Conservation (phyloP, 2,113 vertebrate species). For the Hemiprocne comata region DNA sequence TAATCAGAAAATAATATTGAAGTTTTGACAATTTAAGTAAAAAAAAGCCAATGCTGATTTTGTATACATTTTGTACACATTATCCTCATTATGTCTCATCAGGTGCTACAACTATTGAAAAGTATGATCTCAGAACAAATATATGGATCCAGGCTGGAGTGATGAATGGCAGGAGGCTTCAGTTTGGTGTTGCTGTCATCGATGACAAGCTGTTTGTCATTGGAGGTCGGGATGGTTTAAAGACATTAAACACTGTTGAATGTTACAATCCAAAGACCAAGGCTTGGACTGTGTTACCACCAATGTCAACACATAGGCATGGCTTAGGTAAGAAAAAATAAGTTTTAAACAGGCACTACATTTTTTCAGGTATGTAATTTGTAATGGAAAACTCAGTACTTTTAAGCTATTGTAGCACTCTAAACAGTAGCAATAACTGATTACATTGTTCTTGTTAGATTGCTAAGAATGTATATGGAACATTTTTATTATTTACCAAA, state of each 20-base stretch:
- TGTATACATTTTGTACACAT: not conserved
- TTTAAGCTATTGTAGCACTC: not conserved
- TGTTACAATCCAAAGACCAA: slow-evolving; percentile 85
- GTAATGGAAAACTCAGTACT: not conserved
- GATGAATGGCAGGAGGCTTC: slow-evolving; percentile 82
- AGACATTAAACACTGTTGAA: slow-evolving; percentile 85
- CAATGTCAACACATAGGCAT: slow-evolving; percentile 84
- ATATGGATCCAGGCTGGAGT: slow-evolving; percentile 83
- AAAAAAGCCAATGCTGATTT: not conserved
- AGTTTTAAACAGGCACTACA: not conserved
- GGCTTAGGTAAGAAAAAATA: slow-evolving; percentile 77
- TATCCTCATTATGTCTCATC: slow-evolving; percentile 62
- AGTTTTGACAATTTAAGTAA: not conserved
- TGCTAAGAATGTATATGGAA: not conserved
- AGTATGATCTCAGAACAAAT: slow-evolving; percentile 84
- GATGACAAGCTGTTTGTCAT: slow-evolving; percentile 85
- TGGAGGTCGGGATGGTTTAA: slow-evolving; percentile 84
- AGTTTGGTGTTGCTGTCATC: slow-evolving; percentile 84
- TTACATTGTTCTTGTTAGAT: not conserved
- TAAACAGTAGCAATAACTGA: not conserved
- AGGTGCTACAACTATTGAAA: slow-evolving; percentile 85
- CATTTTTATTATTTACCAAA: not conserved
- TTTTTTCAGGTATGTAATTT: not conserved
- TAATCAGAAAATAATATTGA: not conserved
- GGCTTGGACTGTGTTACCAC: slow-evolving; percentile 81